Evolutionary conservation across 2,888 invertebrate genomes (phyloP).

Genomic region (Colletes collaris): DNA sequence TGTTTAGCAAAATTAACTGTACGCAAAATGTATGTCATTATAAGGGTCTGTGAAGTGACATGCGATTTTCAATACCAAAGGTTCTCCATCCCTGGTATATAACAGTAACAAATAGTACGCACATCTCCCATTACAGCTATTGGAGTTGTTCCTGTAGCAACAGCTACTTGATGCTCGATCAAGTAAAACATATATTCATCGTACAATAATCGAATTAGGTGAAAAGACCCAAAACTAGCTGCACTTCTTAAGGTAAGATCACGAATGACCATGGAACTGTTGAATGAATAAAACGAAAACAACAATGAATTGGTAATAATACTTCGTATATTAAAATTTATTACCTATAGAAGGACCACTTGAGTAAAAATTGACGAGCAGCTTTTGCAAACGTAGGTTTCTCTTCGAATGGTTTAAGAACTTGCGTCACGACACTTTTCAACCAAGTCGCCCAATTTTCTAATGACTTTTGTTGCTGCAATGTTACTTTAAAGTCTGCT

Average conservation of each 20-base stretch:
- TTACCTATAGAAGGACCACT: conserved; percentile 99
- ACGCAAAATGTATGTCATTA: too few relatives aligned
- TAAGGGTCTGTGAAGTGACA: too few relatives aligned
- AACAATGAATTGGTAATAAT: background rate
- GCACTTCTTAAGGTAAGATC: conserved; percentile 98
- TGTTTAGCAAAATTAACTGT: too few relatives aligned
- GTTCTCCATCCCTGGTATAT: too few relatives aligned
- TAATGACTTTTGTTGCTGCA: conserved; percentile 95
- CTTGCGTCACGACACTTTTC: conserved; percentile 95
- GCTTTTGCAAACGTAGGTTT: conserved; percentile 92
- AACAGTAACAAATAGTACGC: conserved; percentile 74
- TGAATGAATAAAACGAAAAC: background rate
- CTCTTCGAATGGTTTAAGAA: conserved; percentile 94
- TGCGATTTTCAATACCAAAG: too few relatives aligned
- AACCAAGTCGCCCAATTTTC: conserved; percentile 99
- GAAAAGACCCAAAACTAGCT: conserved; percentile 99
- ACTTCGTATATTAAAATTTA: background rate
- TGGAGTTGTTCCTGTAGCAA: conserved; percentile 94
- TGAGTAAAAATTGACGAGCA: conserved; percentile 96
- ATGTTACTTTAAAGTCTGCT: conserved; percentile 95
- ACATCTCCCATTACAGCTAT: conserved; percentile 95
- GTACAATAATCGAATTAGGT: conserved; percentile 97
- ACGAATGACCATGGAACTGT: conserved; percentile 97
- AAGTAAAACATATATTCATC: conserved; percentile 99
- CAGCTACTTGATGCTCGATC: conserved; percentile 98